These are phyloP conservation scores for Sarcophaga variegata DNA, from an alignment of 2,888 invertebrate species.

Conservation along the genomic window DNA sequence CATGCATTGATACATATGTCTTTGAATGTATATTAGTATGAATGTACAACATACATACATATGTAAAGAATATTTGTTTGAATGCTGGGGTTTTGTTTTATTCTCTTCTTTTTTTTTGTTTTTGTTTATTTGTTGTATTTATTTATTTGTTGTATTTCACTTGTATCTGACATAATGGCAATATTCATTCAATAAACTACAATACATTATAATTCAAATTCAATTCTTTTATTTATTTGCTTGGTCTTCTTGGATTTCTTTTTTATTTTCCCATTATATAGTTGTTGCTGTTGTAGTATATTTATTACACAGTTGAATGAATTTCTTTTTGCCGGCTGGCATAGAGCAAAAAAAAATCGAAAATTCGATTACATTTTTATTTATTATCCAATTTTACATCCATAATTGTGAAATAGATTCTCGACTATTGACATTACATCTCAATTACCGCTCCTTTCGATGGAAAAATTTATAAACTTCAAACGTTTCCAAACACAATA, in stretches of 20 bases:
- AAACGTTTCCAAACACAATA: too few relatives aligned
- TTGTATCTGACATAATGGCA: constrained; percentile 67
- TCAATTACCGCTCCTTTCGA: not conserved
- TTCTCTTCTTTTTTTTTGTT: not conserved
- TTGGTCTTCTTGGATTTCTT: constrained; percentile 16
- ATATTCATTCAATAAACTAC: constrained; percentile 65
- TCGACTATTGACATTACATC: not conserved
- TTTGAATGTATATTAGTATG: constrained; percentile 4
- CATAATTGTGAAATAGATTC: constrained; percentile 47
- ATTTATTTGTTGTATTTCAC: constrained; percentile 53
- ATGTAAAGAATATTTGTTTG: not conserved
- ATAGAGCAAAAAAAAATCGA: not conserved
- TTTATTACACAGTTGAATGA: constrained; percentile 60
- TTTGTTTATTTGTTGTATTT: not conserved
- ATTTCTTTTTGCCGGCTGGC: constrained; percentile 46
- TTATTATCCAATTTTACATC: constrained; percentile 57
- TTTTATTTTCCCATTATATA: not conserved
- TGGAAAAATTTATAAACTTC: too few relatives aligned
- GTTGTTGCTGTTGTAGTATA: constrained; percentile 45
- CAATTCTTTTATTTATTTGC: constrained; percentile 23
- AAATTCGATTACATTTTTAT: constrained; percentile 48
- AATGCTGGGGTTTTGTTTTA: not conserved
- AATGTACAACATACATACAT: not conserved
- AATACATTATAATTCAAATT: constrained; percentile 68
- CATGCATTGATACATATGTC: not conserved